phyloP scores from a whole-genome alignment of 1,140 invertebrate genomes.

The Polyergus mexicanus region DNA sequence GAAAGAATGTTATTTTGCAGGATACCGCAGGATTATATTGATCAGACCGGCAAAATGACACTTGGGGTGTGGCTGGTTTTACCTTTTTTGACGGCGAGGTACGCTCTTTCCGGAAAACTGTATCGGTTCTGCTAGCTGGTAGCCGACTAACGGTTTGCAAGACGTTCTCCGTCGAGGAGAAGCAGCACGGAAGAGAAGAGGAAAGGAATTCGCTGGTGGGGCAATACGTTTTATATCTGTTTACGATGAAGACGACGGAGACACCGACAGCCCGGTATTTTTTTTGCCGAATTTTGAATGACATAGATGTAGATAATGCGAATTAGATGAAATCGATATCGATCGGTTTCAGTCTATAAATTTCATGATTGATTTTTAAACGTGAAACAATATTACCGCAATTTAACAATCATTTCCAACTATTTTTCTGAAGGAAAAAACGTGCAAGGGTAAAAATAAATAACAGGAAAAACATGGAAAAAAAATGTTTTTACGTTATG shows the following conservation, averaged over 20 bases:
- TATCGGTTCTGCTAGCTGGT: constrained; percentile 45
- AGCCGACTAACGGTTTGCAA: constrained; percentile 41
- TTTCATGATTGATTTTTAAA: neutral
- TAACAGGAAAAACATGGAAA: neutral
- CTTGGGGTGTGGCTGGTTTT: constrained; percentile 63
- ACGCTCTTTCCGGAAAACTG: neutral
- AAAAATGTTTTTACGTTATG: neutral
- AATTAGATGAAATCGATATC: neutral
- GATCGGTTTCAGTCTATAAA: no score
- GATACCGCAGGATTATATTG: constrained; percentile 54
- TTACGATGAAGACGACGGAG: neutral
- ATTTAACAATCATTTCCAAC: neutral
- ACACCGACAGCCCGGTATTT: neutral
- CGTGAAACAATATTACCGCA: neutral
- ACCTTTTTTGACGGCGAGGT: constrained; percentile 33
- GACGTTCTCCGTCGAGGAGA: constrained; percentile 21
- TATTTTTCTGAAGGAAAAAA: neutral
- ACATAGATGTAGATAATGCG: neutral
- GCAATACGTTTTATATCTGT: constrained; percentile 23
- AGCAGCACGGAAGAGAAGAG: constrained; percentile 39
- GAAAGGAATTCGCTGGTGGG: constrained; percentile 57
- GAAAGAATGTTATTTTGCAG: neutral
- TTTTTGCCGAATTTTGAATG: constrained; percentile 21
- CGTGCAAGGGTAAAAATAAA: no score
- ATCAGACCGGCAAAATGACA: constrained; percentile 23